These are phyloP conservation scores for Burhinus oedicnemus DNA, from an alignment of 2,113 vertebrate species.

Conservation along the genomic window DNA sequence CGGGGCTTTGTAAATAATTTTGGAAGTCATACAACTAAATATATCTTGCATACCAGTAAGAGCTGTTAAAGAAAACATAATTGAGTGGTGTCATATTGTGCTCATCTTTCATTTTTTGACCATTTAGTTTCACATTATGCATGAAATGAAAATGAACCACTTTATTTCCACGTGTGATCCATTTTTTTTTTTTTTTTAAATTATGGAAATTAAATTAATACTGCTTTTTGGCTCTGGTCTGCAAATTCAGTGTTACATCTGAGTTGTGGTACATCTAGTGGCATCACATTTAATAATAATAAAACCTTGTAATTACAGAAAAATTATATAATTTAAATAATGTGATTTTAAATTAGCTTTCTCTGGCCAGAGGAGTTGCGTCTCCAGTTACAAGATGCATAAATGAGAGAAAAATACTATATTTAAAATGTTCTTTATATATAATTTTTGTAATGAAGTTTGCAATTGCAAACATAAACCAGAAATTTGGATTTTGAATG, in stretches of 20 bases:
- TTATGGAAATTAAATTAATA: background rate
- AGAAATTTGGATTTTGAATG: background rate
- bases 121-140: background rate
- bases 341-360: background rate
- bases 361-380: background rate
- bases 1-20: background rate
- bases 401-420: background rate
- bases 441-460: background rate
- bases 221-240: background rate
- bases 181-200: background rate
- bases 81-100: background rate
- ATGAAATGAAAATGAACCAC: background rate
- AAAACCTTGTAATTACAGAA: background rate
- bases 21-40: background rate
- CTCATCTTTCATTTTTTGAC: background rate
- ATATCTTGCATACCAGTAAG: background rate
- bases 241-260: background rate
- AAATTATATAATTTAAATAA: background rate
- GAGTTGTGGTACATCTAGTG: background rate
- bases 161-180: background rate
- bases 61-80: background rate
- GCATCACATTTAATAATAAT: background rate
- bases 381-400: background rate
- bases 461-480: background rate
- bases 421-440: background rate